Base-by-base conservation (phyloP, 2,888 invertebrate species). In the Nematopogon swammerdamellus region DNA sequence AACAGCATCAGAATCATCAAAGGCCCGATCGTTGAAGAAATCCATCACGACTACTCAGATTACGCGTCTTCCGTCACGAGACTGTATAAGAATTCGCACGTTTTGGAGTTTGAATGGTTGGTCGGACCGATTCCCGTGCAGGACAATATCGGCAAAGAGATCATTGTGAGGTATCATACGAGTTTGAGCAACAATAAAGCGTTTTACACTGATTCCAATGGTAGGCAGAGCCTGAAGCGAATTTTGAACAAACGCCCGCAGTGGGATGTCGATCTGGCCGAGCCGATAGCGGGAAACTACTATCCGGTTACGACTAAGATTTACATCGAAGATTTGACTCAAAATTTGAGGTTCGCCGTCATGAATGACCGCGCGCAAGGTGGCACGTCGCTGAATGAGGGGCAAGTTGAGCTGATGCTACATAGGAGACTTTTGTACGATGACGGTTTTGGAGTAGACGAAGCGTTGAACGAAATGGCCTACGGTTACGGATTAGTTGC, bases 191-290 rank as follows among this genome's bases (percentile, higher is more conserved):
- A 86, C 0, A 72, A 84, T 1, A 83, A 83, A 0, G 75, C 73
- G 0, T 97, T 97, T 65, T 95, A 87, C 63, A 98, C 97, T 0
- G 98, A 99, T 65, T 89, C 95, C 0, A 99, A 97, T 66, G 97
- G 97, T 0, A 80, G 97, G 14, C 92, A 96, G 67, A 84, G 91
- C 66, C 59, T 96, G 18, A 84, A 86, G 59, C 77, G 97, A 25
- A 80, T 80, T 10, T 65, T 86, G 19, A 80, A 91, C 61, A 73
- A 80, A 51, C 74, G 95, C 14, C 88, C 91, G 0, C 88, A 92
- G 0, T 97, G 89, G 86, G 77, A 83, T 16, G 53, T 88, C 0
- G 75, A 83, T 1, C 59, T 92, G 11, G 70, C 77, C 0, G 96
- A 97, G 64, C 83, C 84, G 0, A 70, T 93, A 0, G 80, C 95